A percentile compares a stretch with the other conserved stretches of the same genome.
phyloP scores from a whole-genome alignment of 2,113 vertebrate species.

The Xiphophorus couchianus region DNA sequence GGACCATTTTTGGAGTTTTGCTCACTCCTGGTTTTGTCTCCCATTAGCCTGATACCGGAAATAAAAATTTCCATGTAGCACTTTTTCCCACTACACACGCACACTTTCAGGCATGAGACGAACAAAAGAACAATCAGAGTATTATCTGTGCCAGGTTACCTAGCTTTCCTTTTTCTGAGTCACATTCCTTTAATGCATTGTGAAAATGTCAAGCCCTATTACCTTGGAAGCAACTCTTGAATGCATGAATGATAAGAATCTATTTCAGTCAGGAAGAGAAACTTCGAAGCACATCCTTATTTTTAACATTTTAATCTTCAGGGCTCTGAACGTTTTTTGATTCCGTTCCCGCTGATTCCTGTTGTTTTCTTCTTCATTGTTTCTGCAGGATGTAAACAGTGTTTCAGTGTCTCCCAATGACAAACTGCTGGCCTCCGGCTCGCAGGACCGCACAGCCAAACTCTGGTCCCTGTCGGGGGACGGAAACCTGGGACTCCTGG shows the following conservation, averaged over 20 bases:
- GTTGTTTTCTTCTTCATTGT: neutral
- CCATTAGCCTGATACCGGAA: neutral
- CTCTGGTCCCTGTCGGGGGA: constrained; percentile 85
- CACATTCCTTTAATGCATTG: rapidly evolving
- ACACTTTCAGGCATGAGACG: too few relatives aligned
- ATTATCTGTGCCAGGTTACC: neutral
- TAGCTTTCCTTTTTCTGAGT: neutral
- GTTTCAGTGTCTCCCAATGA: constrained; percentile 92
- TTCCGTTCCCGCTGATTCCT: neutral
- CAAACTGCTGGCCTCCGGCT: constrained; percentile 92
- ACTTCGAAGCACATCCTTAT: neutral
- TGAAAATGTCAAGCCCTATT: neutral
- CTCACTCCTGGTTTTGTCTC: neutral
- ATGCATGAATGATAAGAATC: neutral
- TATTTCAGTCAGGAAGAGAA: neutral
- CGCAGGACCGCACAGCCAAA: constrained; percentile 93
- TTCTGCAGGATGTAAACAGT: constrained; percentile 90
- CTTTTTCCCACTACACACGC: neutral
- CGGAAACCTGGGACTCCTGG: constrained; percentile 80
- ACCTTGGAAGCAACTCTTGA: neutral
- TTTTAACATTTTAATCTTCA: neutral
- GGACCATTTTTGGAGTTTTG: neutral
- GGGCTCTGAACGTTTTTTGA: neutral
- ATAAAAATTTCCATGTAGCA: neutral
- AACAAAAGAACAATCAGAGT: neutral